Conservation (phyloP, 2,797 vertebrate species). For the Pagetopsis macropterus region DNA sequence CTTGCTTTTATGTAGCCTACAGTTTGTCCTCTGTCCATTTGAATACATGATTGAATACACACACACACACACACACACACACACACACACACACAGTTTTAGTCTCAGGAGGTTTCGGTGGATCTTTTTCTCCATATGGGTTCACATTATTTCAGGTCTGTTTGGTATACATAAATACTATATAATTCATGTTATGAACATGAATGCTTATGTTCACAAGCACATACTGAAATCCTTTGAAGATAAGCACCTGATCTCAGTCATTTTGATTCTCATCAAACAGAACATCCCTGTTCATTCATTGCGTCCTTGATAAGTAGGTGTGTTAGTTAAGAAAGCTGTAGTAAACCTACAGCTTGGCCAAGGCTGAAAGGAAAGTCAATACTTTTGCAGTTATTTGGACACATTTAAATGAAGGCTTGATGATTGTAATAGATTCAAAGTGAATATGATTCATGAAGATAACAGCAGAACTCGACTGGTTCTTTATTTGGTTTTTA, state of each 20-base stretch:
- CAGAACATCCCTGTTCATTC: neutral
- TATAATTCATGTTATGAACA: slow-evolving; percentile 9
- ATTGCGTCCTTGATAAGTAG: neutral
- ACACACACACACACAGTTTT: slow-evolving; percentile 5
- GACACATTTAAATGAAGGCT: neutral
- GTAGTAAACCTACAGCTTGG: neutral
- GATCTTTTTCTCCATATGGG: slow-evolving; percentile 45
- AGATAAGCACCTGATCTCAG: slow-evolving; percentile 51
- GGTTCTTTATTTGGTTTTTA: no score
- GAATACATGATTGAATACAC: slow-evolving; percentile 20
- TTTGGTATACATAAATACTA: slow-evolving; percentile 28
- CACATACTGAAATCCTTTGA: slow-evolving; percentile 20
- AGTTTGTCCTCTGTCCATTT: slow-evolving; percentile 49
- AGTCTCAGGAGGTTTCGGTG: slow-evolving; percentile 42
- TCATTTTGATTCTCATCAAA: slow-evolving; percentile 28
- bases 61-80: no score
- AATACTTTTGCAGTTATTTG: neutral
- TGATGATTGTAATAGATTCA: neutral
- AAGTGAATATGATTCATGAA: neutral
- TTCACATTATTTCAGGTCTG: slow-evolving; percentile 35
- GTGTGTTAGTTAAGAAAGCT: no score
- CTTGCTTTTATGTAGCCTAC: slow-evolving; percentile 38
- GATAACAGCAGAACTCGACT: no score
- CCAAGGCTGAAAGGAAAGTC: neutral
- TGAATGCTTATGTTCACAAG: slow-evolving; percentile 1